Evolutionary conservation across 1,140 invertebrate genomes (phyloP), one percentile per base, ranked within the genome.

Genomic region (Philaenus spumarius): DNA sequence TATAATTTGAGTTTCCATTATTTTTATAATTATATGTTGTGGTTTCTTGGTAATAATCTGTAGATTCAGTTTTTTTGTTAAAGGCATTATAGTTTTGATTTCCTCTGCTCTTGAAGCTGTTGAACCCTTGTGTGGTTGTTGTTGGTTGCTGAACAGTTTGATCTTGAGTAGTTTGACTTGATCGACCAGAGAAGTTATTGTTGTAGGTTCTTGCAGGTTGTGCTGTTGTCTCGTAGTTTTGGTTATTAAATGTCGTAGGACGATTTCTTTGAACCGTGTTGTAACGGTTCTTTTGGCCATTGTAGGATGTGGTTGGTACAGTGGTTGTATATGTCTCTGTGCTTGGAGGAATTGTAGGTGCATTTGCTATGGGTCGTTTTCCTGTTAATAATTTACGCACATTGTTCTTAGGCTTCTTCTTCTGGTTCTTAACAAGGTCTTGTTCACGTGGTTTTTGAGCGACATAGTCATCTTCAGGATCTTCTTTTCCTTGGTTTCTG

Each of bases 401-500:
- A 34, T 43, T 20, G 42, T 40, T 59, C 51, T 66, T 62, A 39
- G 40, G 34, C 20, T 61, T 61, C 40, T 62, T 50, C 34, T 47
- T 60, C 51, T 63, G 55, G 23, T 55, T 59, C 40, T 64, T 54
- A 39, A 23, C 22, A 14, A 39, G n/a, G 4, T 62, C 57, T 61
- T 55, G 58, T 17, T 58, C 11, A 42, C 15, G 17, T 45, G 43
- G 23, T 19, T 71, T 71, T 1, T 63, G 58, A 34, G 71, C 64
- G 39, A 77, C 76, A 7, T 80, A 75, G 46, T 72, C 72, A 60
- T 84, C 81, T 37, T 80, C 77, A 48, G 79, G 76, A 6, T 72
- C 75, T 30, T 81, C 78, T 60, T 80, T 78, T 35, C 78, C 78
- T 23, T 74, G 74, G 64, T 82, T 83, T 26, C 73, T 70, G 64